Evolutionary conservation across 2,888 invertebrate genomes (phyloP).

Genomic region (Zonitis immaculata): DNA sequence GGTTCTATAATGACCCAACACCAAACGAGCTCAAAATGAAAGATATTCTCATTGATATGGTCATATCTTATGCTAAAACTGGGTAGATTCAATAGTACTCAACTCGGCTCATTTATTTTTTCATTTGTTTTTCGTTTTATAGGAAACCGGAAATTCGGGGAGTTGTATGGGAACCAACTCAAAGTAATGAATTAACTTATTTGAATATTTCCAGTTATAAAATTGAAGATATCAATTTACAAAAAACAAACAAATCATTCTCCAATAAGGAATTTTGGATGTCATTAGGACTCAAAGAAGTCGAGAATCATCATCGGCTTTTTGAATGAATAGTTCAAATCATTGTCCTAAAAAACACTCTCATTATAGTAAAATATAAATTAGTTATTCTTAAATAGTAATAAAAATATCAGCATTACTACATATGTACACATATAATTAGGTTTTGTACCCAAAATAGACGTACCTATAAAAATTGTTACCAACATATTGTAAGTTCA

Average conservation of each 20-base stretch:
- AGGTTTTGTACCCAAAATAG: too few species aligned
- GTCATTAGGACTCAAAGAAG: neutral
- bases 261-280: neutral
- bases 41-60: slow-evolving; percentile 13
- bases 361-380: too few species aligned
- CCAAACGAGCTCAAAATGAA: slow-evolving; percentile 15
- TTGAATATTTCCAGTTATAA: neutral
- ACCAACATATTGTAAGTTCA: too few species aligned
- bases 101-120: too few species aligned
- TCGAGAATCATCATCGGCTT: neutral
- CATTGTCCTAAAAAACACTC: too few species aligned
- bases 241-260: neutral
- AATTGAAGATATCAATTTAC: neutral
- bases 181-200: neutral
- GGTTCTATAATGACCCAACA: slow-evolving; percentile 2
- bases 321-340: too few species aligned
- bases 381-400: too few species aligned
- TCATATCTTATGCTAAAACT: slow-evolving; percentile 16
- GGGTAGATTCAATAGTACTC: too few species aligned
- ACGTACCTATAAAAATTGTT: too few species aligned
- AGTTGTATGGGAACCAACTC: neutral
- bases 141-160: neutral
- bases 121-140: too few species aligned
- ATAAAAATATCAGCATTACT: too few species aligned
- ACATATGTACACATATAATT: too few species aligned